Conservation (phyloP, 2,888 invertebrate species). For the Trichopria drosophilae region DNA sequence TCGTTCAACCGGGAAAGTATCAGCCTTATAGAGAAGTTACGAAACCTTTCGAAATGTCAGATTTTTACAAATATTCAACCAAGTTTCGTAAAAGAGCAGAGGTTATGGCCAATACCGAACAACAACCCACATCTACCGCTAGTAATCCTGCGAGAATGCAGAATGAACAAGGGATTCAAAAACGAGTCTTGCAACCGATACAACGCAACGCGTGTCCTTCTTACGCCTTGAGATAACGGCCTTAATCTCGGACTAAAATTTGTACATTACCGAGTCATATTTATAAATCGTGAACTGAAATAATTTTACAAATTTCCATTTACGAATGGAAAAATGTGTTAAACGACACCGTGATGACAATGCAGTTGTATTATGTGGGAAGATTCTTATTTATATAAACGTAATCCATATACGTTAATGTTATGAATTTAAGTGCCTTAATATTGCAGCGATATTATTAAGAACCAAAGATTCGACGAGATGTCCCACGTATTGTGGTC, state of each 20-base stretch:
- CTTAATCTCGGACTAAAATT: too few species aligned
- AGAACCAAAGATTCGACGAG: constrained; percentile 33
- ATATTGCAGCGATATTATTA: constrained; percentile 28
- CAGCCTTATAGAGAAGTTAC: constrained; percentile 91
- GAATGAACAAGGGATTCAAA: constrained; percentile 25
- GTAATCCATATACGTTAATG: constrained; percentile 24
- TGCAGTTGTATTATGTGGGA: too few species aligned
- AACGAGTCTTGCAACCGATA: constrained; percentile 47
- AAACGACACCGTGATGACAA: too few species aligned
- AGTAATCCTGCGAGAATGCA: background rate
- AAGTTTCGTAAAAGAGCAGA: constrained; percentile 76
- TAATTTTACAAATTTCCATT: too few species aligned
- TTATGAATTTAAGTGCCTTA: constrained; percentile 29
- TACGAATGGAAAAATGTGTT: too few species aligned
- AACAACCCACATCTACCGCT: constrained; percentile 11
- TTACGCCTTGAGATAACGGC: constrained; percentile 43
- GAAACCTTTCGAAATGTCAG: constrained; percentile 97
- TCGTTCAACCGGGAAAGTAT: constrained; percentile 86
- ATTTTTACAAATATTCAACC: constrained; percentile 96
- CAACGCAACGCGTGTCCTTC: constrained; percentile 51
- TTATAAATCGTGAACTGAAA: too few species aligned
- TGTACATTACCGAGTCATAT: too few species aligned
- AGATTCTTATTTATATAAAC: too few species aligned
- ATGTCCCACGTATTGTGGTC: constrained; percentile 28
- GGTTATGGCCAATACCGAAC: constrained; percentile 29